These are phyloP conservation scores for Crotalus tigris DNA, from an alignment of 2,113 vertebrate species.

Conservation along the genomic window DNA sequence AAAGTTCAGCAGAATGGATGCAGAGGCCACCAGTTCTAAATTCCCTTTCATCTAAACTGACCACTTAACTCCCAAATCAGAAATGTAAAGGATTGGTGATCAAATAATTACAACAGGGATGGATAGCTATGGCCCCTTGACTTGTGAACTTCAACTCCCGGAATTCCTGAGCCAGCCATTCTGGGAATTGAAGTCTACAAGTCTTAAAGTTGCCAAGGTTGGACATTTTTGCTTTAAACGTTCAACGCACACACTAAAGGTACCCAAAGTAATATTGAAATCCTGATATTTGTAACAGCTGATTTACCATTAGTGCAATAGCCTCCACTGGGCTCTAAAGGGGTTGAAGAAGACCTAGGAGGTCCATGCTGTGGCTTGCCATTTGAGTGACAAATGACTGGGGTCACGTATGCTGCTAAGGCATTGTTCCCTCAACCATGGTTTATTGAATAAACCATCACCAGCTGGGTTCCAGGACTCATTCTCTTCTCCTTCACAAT, in stretches of 20 bases:
- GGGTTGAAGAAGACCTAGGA: neutral
- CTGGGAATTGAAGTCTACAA: neutral
- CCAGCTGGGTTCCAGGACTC: neutral
- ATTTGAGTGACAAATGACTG: neutral
- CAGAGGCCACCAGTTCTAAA: neutral
- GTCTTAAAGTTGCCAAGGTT: neutral
- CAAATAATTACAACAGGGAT: neutral
- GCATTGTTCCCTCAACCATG: neutral
- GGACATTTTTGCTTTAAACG: neutral
- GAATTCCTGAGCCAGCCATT: too few species aligned
- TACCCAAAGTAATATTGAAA: neutral
- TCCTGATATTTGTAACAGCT: neutral
- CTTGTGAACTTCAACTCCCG: neutral
- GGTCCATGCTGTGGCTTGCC: neutral
- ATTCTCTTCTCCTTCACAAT: neutral
- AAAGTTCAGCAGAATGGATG: neutral
- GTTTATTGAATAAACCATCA: neutral
- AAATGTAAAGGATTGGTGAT: neutral
- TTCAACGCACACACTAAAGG: neutral
- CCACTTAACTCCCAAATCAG: neutral
- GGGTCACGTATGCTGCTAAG: neutral
- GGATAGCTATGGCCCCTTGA: neutral
- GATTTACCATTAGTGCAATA: neutral
- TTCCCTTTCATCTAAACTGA: neutral
- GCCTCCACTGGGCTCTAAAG: too few species aligned